Conservation (phyloP, 1,140 invertebrate genomes). For the Oncopodura yosiiana region DNA sequence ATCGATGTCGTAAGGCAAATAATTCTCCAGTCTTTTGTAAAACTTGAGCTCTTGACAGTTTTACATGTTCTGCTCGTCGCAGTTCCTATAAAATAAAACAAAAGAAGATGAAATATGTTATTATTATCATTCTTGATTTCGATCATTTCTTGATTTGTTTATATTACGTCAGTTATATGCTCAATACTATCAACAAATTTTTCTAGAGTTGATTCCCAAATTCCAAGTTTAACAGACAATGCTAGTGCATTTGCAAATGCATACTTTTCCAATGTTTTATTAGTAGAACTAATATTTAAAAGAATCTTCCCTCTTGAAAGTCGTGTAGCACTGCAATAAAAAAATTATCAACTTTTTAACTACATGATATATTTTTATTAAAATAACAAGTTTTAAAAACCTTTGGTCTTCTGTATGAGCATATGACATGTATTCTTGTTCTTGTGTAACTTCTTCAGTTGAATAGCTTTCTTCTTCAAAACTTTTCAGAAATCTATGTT, state of each 20-base stretch:
- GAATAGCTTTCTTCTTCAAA: slow-evolving; percentile 35
- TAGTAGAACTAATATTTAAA: slow-evolving; percentile 36
- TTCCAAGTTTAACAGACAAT: slow-evolving; percentile 79
- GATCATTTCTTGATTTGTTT: too few species aligned
- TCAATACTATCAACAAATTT: slow-evolving; percentile 72
- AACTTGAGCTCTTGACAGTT: slow-evolving; percentile 58
- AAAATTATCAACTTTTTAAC: slow-evolving; percentile 32
- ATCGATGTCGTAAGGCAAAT: slow-evolving; percentile 74
- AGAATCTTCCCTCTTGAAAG: slow-evolving; percentile 37
- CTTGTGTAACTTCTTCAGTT: slow-evolving; percentile 52
- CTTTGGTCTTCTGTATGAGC: slow-evolving; percentile 41
- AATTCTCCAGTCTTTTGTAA: slow-evolving; percentile 83
- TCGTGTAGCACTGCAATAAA: slow-evolving; percentile 37
- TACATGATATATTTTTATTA: neutral
- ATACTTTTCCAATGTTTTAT: slow-evolving; percentile 54
- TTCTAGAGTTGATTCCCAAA: slow-evolving; percentile 80
- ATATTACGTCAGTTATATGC: slow-evolving; percentile 57
- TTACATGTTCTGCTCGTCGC: slow-evolving; percentile 56
- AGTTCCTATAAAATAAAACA: slow-evolving; percentile 59
- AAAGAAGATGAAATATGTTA: too few species aligned
- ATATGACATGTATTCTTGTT: slow-evolving; percentile 76
- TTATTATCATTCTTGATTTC: too few species aligned
- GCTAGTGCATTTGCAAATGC: slow-evolving; percentile 83
- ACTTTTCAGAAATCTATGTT: slow-evolving; percentile 36
- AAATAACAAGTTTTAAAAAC: neutral